phyloP scores from a whole-genome alignment of 2,113 vertebrate genomes.

The Coreoperca whiteheadi region DNA sequence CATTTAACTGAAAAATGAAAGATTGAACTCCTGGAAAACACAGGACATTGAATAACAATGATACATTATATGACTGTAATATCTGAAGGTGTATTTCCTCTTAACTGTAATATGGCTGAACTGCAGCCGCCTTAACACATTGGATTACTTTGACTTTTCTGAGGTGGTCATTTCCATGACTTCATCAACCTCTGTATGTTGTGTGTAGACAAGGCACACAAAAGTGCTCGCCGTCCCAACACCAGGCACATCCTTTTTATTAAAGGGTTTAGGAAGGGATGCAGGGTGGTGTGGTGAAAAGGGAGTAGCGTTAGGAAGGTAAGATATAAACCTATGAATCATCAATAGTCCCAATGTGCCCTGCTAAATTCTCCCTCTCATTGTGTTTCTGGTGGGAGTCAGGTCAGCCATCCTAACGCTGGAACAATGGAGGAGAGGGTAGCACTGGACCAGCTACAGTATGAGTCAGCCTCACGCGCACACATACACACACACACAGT shows the following conservation, averaged over 20 bases:
- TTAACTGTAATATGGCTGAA: not conserved
- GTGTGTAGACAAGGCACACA: conserved; percentile 56
- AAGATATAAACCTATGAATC: conserved; percentile 76
- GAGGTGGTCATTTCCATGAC: conserved; percentile 22
- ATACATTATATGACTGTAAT: no score
- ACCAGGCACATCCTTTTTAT: conserved; percentile 54
- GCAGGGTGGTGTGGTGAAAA: conserved; percentile 42
- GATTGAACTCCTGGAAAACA: not conserved
- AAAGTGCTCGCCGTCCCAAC: conserved; percentile 40
- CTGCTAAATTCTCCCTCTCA: conserved; percentile 73
- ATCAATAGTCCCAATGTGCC: conserved; percentile 76
- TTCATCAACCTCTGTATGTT: conserved; percentile 28
- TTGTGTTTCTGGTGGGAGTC: conserved; percentile 79
- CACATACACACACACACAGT: conserved; percentile 11
- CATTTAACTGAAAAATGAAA: no score
- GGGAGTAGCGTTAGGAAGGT: conserved; percentile 70
- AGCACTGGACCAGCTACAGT: conserved; percentile 20
- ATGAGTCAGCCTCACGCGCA: conserved; percentile 71
- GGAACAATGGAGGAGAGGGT: conserved; percentile 79
- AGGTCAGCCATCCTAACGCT: conserved; percentile 66
- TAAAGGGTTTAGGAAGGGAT: conserved; percentile 65
- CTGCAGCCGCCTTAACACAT: not conserved
- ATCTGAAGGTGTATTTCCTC: not conserved
- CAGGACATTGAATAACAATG: not conserved
- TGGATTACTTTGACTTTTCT: conserved; percentile 7